Conservation (phyloP, 2,888 invertebrate genomes). For the Boloria selene region DNA sequence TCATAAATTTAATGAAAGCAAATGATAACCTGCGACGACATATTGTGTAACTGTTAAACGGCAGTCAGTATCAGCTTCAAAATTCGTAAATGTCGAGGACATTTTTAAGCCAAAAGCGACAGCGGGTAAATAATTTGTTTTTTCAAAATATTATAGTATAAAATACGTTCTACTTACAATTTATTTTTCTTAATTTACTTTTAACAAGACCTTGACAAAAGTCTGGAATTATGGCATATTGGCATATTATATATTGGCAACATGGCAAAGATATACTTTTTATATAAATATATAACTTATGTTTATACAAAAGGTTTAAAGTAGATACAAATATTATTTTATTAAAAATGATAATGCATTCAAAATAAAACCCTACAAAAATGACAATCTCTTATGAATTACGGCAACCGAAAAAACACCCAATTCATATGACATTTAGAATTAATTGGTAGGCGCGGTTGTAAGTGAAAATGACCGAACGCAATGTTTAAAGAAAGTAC, state of each 20-base stretch:
- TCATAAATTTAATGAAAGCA: conserved; percentile 57
- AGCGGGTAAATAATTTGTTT: conserved; percentile 25
- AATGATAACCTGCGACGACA: conserved; percentile 60
- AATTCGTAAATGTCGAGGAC: conserved; percentile 66
- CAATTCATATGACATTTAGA: conserved; percentile 75
- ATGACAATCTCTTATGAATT: not conserved
- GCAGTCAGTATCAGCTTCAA: conserved; percentile 51
- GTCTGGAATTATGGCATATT: too few relatives aligned
- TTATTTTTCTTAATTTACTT: not conserved
- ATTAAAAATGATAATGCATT: too few relatives aligned
- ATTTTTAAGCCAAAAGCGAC: conserved; percentile 38
- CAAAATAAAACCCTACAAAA: too few relatives aligned
- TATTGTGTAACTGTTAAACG: conserved; percentile 60
- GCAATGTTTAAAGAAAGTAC: conserved; percentile 60
- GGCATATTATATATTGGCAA: too few relatives aligned
- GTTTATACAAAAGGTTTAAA: too few relatives aligned
- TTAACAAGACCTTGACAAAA: too few relatives aligned
- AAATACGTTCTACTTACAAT: not conserved
- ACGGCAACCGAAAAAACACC: conserved; percentile 43
- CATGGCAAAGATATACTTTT: too few relatives aligned
- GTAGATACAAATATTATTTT: too few relatives aligned
- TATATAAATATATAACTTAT: too few relatives aligned
- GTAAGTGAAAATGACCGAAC: conserved; percentile 62
- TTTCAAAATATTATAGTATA: not conserved
- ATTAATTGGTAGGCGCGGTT: conserved; percentile 69